Evolutionary conservation across 2,113 vertebrate genomes (phyloP), one percentile per base, ranked within the genome.

Genomic region (Hippocampus mohnikei): DNA sequence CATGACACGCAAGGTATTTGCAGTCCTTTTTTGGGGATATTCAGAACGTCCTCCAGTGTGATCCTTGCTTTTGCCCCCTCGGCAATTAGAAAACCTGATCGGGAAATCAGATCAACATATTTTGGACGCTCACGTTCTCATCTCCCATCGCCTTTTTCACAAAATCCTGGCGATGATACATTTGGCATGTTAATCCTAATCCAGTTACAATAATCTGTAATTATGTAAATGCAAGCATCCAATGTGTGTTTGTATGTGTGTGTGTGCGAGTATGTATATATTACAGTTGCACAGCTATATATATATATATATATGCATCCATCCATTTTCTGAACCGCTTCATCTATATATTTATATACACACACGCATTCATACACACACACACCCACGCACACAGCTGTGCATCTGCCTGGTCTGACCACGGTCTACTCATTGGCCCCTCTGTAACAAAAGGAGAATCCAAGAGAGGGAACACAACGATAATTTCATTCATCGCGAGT

Each of bases 381-480:
- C 33, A 37, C 33, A 37, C 33, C 5, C 33, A 37, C 33, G 5
- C 33, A 37, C 5, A 37, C 33, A 37, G 66, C 78, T 80, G 74
- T 75, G 81, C 81, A 23, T 70, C 20, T 37, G 33, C 33, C 33
- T 37, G 62, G 74, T 83, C 72, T 56, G 69, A 75, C 81, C 67
- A 60, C 16, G 33, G 73, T 58, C 73, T 69, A 63, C 81, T 85
- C 82, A 85, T 85, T 87, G 79, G 76, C 71, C 66, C 13, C 66
- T 40, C 5, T 69, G 72, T 67, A 59, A 66, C 70, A 67, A 72
- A 44, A 71, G 53, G 13, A 4, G 20, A 70, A n/a, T 53, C 65
- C 48, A 67, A 69, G 0, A 33, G 52, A 37, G 50, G 67, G 44
- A 13, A 58, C 11, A 70, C 70, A 64, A 41, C 50, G 37, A 40